These are phyloP conservation scores for Erpornis zantholeuca DNA, from an alignment of 2,113 vertebrate genomes.

Conservation along the genomic window DNA sequence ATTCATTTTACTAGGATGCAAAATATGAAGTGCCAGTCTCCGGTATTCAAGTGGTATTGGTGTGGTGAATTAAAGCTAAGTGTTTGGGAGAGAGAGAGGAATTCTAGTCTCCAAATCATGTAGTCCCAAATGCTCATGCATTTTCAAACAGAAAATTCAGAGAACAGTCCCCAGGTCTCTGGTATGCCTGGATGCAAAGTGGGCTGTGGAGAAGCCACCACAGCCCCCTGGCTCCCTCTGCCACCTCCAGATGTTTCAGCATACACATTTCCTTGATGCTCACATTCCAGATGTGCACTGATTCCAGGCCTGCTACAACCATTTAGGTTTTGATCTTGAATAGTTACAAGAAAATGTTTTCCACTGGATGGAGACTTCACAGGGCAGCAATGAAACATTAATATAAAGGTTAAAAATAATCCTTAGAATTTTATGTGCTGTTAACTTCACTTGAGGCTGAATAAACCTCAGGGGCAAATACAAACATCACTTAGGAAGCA, in stretches of 20 bases:
- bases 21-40: not conserved
- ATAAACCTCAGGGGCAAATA: not conserved
- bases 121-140: not conserved
- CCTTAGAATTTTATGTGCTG: not conserved
- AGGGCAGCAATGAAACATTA: not conserved
- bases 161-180: not conserved
- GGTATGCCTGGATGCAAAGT: not conserved
- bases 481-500: not conserved
- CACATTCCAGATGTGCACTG: not conserved
- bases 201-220: not conserved
- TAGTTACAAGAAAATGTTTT: not conserved
- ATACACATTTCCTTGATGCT: not conserved
- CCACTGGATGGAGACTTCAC: not conserved
- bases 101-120: not conserved
- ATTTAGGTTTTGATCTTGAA: not conserved
- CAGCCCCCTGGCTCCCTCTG: not conserved
- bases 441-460: not conserved
- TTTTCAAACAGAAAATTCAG: not conserved
- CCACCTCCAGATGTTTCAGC: accelerated
- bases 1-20: not conserved
- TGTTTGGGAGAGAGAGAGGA: not conserved
- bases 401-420: not conserved
- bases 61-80: not conserved
- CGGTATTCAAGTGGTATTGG: not conserved
- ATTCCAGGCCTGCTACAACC: not conserved